Conservation (phyloP, 2,888 invertebrate genomes). For the Labia minor region DNA sequence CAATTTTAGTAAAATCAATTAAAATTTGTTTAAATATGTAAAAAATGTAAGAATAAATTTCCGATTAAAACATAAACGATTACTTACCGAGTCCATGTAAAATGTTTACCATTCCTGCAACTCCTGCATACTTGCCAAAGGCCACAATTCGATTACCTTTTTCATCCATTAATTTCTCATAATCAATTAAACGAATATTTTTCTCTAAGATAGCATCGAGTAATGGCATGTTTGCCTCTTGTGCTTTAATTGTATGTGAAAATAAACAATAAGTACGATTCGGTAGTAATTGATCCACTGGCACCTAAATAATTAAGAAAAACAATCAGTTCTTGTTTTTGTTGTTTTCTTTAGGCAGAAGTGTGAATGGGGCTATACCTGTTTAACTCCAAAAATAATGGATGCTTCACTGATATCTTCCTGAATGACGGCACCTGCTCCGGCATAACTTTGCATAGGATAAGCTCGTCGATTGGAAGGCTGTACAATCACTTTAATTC, state of each 20-base stretch:
- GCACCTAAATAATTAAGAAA: conserved; percentile 40
- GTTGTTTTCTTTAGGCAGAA: too few relatives aligned
- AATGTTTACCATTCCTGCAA: conserved; percentile 98
- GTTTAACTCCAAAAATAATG: conserved; percentile 96
- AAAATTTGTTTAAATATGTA: too few relatives aligned
- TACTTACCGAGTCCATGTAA: conserved; percentile 66
- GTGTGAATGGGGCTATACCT: conserved; percentile 34
- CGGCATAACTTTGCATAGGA: conserved; percentile 91
- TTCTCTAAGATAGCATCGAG: conserved; percentile 92
- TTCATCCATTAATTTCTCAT: conserved; percentile 88
- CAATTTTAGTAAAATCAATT: too few relatives aligned
- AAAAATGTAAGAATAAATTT: too few relatives aligned
- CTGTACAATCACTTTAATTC: conserved; percentile 92
- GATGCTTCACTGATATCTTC: conserved; percentile 95
- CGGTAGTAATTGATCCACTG: conserved; percentile 82
- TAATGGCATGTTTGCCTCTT: conserved; percentile 95
- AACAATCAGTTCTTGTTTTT: too few relatives aligned
- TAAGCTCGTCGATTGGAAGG: conserved; percentile 96
- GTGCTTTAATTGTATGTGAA: conserved; percentile 98
- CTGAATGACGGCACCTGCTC: conserved; percentile 83
- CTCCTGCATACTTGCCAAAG: conserved; percentile 96
- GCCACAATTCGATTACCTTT: conserved; percentile 87
- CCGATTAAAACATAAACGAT: too few relatives aligned
- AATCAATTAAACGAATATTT: conserved; percentile 93
- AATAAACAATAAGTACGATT: conserved; percentile 98